A percentile compares a stretch with the other conserved stretches of the same genome.
phyloP scores from a whole-genome alignment of 2,113 vertebrate genomes.

The Empidonax traillii region DNA sequence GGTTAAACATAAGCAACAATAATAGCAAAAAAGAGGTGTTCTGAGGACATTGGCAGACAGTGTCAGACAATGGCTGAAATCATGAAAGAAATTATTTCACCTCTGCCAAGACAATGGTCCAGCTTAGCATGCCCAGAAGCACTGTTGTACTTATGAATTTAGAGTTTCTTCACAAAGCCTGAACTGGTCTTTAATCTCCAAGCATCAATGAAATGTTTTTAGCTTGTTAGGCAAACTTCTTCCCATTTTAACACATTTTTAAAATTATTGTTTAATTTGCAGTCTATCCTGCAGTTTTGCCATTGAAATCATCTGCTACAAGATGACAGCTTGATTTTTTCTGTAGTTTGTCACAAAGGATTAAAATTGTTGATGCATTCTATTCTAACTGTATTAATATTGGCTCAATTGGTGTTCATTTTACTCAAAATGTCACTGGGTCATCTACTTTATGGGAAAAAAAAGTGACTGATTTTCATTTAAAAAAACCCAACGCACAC shows the following conservation, averaged over 20 bases:
- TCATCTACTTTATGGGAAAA: neutral
- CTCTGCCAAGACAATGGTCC: neutral
- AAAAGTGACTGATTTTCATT: neutral
- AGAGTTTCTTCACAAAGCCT: neutral
- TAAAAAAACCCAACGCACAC: neutral
- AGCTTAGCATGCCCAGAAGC: neutral
- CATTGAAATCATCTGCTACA: neutral
- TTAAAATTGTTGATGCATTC: neutral
- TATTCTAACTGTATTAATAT: slow-evolving; percentile 1
- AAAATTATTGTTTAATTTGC: neutral
- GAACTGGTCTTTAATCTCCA: neutral
- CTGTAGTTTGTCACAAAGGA: neutral
- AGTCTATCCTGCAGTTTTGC: neutral
- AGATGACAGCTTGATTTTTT: neutral
- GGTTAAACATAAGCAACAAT: neutral
- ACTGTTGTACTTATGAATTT: neutral
- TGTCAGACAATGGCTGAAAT: neutral
- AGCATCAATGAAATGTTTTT: neutral
- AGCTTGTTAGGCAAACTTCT: neutral
- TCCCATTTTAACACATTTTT: fast-evolving
- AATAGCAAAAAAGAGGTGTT: neutral
- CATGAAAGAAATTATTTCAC: neutral
- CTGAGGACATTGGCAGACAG: neutral
- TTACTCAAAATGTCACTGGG: neutral
- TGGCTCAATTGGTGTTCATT: neutral